Percentiles rank a stretch among this genome's conserved stretches.
Evolutionary conservation across 30 jellyfish, hydroid and myxozoan genomes (phyloP).

Genomic region (Pseudorhiza aurosa): DNA sequence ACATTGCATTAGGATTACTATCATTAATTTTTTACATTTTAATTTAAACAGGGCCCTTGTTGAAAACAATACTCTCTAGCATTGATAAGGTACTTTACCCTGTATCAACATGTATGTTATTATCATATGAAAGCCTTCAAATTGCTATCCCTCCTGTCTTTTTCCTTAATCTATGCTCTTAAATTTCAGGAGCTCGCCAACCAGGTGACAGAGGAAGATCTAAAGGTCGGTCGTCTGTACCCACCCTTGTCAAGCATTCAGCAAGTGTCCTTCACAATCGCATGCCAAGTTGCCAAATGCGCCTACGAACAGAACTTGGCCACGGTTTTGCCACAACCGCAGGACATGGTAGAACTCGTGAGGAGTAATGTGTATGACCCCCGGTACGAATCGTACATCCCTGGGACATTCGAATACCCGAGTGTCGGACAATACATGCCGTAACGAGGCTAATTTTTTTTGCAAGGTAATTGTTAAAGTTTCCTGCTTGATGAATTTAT

Average conservation of each 20-base stretch:
- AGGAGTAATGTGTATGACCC: constrained; percentile 78
- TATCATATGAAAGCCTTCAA: no score
- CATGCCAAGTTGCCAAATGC: constrained; percentile 75
- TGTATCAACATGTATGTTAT: constrained; percentile 8
- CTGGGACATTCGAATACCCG: constrained; percentile 86
- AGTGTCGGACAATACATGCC: constrained; percentile 45
- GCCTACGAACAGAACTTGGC: constrained; percentile 90
- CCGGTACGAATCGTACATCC: constrained; percentile 77
- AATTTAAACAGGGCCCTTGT: constrained; percentile 39
- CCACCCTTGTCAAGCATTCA: constrained; percentile 85
- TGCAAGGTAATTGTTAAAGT: background rate
- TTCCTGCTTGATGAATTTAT: background rate
- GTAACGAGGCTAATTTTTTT: no score
- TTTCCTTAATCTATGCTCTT: background rate
- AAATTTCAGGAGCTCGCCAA: constrained; percentile 76
- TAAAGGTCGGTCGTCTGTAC: constrained; percentile 77
- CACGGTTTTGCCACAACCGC: constrained; percentile 86
- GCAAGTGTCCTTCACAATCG: constrained; percentile 85
- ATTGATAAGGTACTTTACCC: background rate
- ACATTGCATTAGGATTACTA: constrained; percentile 23
- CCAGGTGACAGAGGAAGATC: constrained; percentile 82
- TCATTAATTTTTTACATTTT: constrained; percentile 1
- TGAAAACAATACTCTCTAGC: constrained; percentile 24
- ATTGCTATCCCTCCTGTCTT: no score
- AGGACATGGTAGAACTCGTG: constrained; percentile 45